Percentiles rank a stretch among this genome's conserved stretches.
Evolutionary conservation across 2,113 vertebrate genomes (phyloP).

Genomic region (Crotalus helleri): DNA sequence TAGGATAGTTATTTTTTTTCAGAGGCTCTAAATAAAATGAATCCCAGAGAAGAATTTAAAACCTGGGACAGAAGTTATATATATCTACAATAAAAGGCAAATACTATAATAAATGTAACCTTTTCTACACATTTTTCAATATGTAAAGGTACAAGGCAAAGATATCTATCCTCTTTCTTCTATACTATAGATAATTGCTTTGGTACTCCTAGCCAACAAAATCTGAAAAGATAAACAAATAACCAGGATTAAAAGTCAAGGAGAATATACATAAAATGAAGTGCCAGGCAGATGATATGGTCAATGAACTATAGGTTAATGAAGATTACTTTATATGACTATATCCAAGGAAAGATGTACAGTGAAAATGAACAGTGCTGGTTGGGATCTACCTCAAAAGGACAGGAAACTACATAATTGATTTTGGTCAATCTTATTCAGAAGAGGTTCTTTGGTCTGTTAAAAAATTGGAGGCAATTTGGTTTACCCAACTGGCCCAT

Average conservation of each 20-base stretch:
- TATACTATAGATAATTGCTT: neutral
- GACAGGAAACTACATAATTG: neutral
- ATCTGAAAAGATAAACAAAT: neutral
- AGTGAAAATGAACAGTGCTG: neutral
- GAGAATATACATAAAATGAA: neutral
- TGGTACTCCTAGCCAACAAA: neutral
- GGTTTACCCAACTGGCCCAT: neutral
- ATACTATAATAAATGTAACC: neutral
- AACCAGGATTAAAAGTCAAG: neutral
- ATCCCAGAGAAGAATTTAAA: neutral
- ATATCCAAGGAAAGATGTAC: neutral
- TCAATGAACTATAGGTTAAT: neutral
- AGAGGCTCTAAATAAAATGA: neutral
- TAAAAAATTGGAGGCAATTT: neutral
- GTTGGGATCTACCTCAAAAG: neutral
- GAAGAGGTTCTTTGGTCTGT: neutral
- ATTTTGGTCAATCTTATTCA: neutral
- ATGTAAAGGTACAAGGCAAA: neutral
- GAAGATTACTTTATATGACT: neutral
- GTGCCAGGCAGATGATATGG: neutral
- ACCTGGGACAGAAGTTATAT: neutral
- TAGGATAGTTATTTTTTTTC: neutral
- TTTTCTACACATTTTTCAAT: neutral
- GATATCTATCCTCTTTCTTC: neutral
- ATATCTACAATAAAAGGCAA: neutral